Conservation (phyloP, 2,113 vertebrate genomes). For the Onychostoma macrolepis region DNA sequence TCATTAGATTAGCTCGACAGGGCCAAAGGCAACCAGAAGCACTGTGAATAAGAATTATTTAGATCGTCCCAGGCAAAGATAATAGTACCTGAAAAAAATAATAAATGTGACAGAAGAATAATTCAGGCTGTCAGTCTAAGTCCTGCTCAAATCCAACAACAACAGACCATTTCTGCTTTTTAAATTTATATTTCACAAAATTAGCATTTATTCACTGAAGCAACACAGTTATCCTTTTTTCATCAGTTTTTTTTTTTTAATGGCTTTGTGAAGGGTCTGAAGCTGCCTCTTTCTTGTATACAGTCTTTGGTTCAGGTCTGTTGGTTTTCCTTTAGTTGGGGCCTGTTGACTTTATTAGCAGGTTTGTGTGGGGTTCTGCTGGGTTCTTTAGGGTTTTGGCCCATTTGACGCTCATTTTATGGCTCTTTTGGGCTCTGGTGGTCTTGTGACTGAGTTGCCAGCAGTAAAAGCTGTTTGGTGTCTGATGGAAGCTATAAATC, state of each 20-base stretch:
- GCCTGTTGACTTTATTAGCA: slow-evolving; percentile 16
- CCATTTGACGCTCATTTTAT: slow-evolving; percentile 42
- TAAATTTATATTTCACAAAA: not conserved
- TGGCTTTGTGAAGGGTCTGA: not conserved
- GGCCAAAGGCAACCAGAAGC: not conserved
- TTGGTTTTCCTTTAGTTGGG: not conserved
- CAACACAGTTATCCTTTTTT: no score
- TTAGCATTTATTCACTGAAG: not conserved
- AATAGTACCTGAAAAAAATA: not conserved
- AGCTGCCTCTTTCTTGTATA: not conserved
- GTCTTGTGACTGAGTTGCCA: slow-evolving; percentile 57
- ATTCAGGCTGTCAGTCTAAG: not conserved
- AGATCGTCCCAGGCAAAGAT: not conserved
- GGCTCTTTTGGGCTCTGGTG: slow-evolving; percentile 57
- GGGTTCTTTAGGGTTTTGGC: slow-evolving; percentile 63
- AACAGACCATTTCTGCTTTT: not conserved
- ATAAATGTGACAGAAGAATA: not conserved
- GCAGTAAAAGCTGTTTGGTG: slow-evolving; percentile 63
- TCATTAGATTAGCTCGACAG: not conserved
- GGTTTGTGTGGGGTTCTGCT: slow-evolving; percentile 40
- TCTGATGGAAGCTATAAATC: slow-evolving; percentile 64
- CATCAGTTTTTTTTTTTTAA: not conserved
- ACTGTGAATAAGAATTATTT: not conserved
- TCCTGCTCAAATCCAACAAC: not conserved
- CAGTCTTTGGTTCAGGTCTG: not conserved